These are phyloP conservation scores for Electrona antarctica DNA, from an alignment of 2,113 vertebrate species.

Conservation along the genomic window DNA sequence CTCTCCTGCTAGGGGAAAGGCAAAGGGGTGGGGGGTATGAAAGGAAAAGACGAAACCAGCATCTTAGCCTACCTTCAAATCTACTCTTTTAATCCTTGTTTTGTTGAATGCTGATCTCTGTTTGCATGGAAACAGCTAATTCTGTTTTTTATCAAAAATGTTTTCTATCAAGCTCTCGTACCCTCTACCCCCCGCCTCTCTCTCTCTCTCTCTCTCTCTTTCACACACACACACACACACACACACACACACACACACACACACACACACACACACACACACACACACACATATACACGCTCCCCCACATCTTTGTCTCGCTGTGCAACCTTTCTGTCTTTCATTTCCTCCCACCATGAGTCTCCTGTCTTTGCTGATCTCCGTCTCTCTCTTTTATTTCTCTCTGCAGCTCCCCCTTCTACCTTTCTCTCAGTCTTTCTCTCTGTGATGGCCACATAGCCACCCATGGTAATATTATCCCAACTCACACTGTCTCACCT, in stretches of 20 bases:
- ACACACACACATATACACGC: too few species aligned
- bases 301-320: too few species aligned
- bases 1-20: slow-evolving; percentile 33
- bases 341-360: slow-evolving; percentile 12
- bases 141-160: neutral
- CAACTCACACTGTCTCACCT: too few species aligned
- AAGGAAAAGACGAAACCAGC: neutral
- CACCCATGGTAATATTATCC: too few species aligned
- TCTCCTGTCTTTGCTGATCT: neutral
- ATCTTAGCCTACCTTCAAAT: neutral
- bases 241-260: too few species aligned
- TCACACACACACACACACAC: neutral
- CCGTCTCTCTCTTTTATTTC: too few species aligned
- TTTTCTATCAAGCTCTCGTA: neutral
- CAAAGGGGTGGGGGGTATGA: too few species aligned
- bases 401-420: too few species aligned
- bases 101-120: neutral
- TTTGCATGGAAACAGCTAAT: neutral
- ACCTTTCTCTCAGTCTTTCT: too few species aligned
- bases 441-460: too few species aligned
- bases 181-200: neutral
- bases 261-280: too few species aligned
- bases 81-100: slow-evolving; percentile 9
- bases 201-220: slow-evolving; percentile 10
- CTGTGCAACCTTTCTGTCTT: neutral